Percentiles rank a stretch among this genome's conserved stretches.
phyloP scores from a whole-genome alignment of 2,113 vertebrate species.

The Hyla sarda region DNA sequence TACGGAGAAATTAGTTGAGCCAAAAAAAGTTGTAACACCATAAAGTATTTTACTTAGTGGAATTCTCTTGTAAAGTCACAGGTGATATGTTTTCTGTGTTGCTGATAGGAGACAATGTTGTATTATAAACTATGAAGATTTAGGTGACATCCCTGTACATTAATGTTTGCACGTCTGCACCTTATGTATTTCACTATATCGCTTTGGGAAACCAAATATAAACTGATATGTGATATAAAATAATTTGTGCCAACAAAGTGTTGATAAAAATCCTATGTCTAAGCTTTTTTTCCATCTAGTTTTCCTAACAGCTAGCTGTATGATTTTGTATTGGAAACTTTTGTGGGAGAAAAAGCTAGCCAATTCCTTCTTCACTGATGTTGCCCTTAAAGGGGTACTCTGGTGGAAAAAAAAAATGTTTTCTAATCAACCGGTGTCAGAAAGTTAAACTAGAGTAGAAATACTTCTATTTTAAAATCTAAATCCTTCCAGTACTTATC shows the following conservation, averaged over 20 bases:
- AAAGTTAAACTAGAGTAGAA: too few species aligned
- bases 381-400: too few species aligned
- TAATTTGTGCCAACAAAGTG: background rate
- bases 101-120: conserved; percentile 6
- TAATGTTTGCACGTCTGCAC: conserved; percentile 17
- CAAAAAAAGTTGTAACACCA: conserved; percentile 25
- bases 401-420: too few species aligned
- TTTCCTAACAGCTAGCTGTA: background rate
- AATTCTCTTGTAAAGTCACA: background rate
- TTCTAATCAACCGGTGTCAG: too few species aligned
- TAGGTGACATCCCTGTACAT: background rate
- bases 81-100: conserved; percentile 11
- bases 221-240: background rate
- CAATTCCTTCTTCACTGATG: background rate
- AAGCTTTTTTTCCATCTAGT: background rate
- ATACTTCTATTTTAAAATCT: too few species aligned
- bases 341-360: background rate
- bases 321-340: background rate
- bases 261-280: background rate
- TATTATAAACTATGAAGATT: background rate
- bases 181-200: background rate
- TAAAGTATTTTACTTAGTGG: background rate
- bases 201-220: background rate
- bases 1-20: background rate
- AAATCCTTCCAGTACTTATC: too few species aligned